Base-by-base conservation (phyloP, 2,113 vertebrate species). In the Strix uralensis region DNA sequence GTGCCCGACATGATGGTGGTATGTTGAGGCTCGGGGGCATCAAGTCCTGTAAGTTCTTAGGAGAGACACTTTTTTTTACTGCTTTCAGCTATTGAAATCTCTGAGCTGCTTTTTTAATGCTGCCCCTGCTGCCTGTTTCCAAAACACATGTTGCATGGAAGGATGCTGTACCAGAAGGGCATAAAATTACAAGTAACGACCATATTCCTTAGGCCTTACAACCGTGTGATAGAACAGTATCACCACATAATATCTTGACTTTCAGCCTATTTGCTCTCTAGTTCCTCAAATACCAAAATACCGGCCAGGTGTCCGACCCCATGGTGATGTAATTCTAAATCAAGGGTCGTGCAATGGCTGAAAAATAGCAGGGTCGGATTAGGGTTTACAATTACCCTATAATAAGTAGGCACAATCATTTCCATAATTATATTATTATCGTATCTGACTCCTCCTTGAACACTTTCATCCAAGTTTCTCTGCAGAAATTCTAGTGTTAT, bases 1-100 rank as follows among this genome's bases (percentile, higher is more conserved):
- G 99, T 99, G 96, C 99, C 99, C 1, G 99, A 99, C 94, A 99
- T 99, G 98, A 86, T 90, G 96, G 93, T 2, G 4, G 83, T 21
- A 6, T 7, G 32, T 2, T 89, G 93, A 5, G 81, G 95, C 90
- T 52, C 11, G 26, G 23, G 25, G 91, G 89, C 98, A 98, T 97
- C 92, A 96, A 98, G 95, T 47, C 94, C 87, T 90, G 89, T 9
- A 65, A 95, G 34, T 22, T 36, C 93, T 95, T 92, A 40, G 88
- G 25, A 47, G 23, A 86, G 4, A 94, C 11, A 57, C 4, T 2
- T 36, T 23, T 20, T 21, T 59, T 96, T 69, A 95, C 22, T 75
- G 44, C 73, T 85, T 82, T n/a, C 71, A 71, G 38, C 46, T 61
- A 38, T 1, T 17, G 57, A 77, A 82, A 66, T 15, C 7, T 20